Evolutionary conservation across 2,888 invertebrate species (phyloP).

Genomic region (Dynastes hyllus): DNA sequence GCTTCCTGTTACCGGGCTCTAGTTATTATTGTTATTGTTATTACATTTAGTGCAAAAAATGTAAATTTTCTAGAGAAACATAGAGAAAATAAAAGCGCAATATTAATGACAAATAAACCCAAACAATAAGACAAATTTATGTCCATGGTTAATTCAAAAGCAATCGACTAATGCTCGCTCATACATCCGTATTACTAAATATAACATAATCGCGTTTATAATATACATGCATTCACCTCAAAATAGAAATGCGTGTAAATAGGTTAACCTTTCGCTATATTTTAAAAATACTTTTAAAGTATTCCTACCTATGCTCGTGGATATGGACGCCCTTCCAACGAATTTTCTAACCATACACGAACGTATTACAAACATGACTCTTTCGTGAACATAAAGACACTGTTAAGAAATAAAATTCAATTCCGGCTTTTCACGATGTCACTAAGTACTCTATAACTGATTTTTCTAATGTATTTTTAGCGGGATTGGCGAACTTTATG

Average conservation of each 20-base stretch:
- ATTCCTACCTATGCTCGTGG: constrained; percentile 17
- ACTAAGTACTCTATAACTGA: constrained; percentile 10
- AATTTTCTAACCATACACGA: neutral
- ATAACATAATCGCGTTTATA: neutral
- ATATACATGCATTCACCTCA: neutral
- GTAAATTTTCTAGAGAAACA: too few species aligned
- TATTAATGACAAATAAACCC: too few species aligned
- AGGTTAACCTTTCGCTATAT: constrained; percentile 16
- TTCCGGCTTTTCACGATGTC: constrained; percentile 10
- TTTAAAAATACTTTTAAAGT: constrained; percentile 14
- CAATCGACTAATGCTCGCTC: too few species aligned
- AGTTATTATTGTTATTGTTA: too few species aligned
- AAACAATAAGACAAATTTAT: too few species aligned
- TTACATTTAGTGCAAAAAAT: too few species aligned
- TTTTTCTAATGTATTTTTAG: constrained; percentile 26
- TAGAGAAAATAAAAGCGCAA: too few species aligned
- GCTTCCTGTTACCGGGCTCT: too few species aligned
- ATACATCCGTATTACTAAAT: neutral
- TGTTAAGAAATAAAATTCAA: neutral
- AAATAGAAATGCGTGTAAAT: constrained; percentile 3
- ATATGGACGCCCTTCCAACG: constrained; percentile 5
- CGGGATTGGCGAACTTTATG: constrained; percentile 12
- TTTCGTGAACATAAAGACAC: neutral
- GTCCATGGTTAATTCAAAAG: too few species aligned
- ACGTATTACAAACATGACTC: neutral